A percentile compares a stretch with the other conserved stretches of the same genome.
phyloP scores from a whole-genome alignment of 2,113 vertebrate genomes.

The Scophthalmus maximus region DNA sequence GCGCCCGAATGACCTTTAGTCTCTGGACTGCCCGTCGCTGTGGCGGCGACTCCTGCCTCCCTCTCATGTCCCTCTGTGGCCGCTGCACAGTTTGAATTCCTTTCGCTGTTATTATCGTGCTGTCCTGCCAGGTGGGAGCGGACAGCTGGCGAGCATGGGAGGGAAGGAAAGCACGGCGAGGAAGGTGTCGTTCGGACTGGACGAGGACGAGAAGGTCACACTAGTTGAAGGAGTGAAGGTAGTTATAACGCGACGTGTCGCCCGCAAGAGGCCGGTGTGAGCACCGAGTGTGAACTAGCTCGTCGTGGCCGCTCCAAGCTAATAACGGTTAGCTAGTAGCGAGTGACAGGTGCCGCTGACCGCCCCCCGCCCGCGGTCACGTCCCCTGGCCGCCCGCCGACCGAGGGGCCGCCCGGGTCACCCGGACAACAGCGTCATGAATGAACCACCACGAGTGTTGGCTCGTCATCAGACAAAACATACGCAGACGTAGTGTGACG shows the following conservation, averaged over 20 bases:
- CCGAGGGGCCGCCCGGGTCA: slow-evolving; percentile 5
- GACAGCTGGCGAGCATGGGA: slow-evolving; percentile 82
- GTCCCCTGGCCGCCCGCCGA: slow-evolving; percentile 61
- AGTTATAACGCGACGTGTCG: slow-evolving; percentile 9
- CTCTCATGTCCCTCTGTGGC: slow-evolving; percentile 1
- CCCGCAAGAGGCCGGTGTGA: fast-evolving
- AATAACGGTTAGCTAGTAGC: neutral
- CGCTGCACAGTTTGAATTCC: neutral
- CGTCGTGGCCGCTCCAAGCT: no score
- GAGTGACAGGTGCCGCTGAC: no score
- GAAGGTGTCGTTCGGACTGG: slow-evolving; percentile 90
- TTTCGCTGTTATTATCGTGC: neutral
- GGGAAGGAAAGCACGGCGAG: slow-evolving; percentile 84
- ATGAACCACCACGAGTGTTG: no score
- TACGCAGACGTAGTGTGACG: no score
- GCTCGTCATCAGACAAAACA: no score
- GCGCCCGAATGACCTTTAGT: slow-evolving; percentile 72
- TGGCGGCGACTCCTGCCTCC: slow-evolving; percentile 37
- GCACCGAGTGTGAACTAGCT: neutral
- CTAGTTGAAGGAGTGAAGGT: slow-evolving; percentile 94
- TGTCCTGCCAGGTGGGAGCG: neutral
- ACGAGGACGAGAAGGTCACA: slow-evolving; percentile 91
- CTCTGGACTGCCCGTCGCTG: slow-evolving; percentile 32
- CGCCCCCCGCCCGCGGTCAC: no score
- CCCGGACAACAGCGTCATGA: neutral